Evolutionary conservation across 2,113 vertebrate species (phyloP).

Genomic region (Riparia riparia): DNA sequence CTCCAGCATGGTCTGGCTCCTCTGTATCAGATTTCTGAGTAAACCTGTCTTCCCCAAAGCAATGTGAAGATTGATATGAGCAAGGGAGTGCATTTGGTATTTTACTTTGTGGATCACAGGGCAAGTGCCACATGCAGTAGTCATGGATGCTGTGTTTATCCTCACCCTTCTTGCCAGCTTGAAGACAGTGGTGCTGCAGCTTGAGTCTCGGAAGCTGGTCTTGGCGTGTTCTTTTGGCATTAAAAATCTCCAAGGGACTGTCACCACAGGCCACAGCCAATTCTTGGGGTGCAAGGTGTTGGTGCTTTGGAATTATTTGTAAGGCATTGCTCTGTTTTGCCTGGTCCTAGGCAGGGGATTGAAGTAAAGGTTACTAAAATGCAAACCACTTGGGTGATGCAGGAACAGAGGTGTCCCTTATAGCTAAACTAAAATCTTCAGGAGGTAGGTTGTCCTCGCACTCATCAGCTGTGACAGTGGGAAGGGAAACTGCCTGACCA

Average conservation of each 20-base stretch:
- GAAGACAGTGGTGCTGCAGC: neutral
- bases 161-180: neutral
- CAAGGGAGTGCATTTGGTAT: neutral
- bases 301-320: neutral
- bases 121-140: neutral
- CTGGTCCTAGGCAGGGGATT: neutral
- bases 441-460: neutral
- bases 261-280: neutral
- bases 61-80: neutral
- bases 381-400: neutral
- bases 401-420: neutral
- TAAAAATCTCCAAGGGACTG: neutral
- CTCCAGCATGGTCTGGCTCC: neutral
- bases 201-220: neutral
- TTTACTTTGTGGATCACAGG: neutral
- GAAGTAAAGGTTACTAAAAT: neutral
- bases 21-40: neutral
- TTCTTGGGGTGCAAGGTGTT: neutral
- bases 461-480: neutral
- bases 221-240: neutral
- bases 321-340: neutral
- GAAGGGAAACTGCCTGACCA: neutral
- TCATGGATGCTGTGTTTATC: neutral
- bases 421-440: neutral
- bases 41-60: neutral